Percentiles rank a stretch among this genome's conserved stretches.
These are phyloP conservation scores for Limnothrissa miodon DNA, from an alignment of 2,113 vertebrate species.

Conservation along the genomic window DNA sequence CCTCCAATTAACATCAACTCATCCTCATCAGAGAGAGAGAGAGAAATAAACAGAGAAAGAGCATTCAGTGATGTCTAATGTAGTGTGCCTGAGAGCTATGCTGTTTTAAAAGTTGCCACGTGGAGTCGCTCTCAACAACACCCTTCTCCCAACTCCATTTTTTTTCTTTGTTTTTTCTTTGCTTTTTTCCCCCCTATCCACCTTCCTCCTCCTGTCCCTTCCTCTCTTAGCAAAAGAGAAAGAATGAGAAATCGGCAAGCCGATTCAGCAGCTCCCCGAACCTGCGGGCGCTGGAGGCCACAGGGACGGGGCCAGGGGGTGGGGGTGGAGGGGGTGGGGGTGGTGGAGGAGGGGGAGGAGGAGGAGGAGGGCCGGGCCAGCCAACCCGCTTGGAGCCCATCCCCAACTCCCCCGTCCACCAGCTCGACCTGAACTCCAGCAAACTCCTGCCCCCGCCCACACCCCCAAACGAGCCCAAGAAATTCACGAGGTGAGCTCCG, in stretches of 20 bases:
- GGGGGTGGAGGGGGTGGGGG: not conserved
- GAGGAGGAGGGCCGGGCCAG: conserved; percentile 45
- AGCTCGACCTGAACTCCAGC: conserved; percentile 96
- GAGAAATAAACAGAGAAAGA: not conserved
- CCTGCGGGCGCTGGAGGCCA: conserved; percentile 92
- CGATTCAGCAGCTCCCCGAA: conserved; percentile 97
- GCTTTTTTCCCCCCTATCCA: conserved; percentile 48
- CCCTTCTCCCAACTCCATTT: conserved; percentile 38
- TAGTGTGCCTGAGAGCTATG: not conserved
- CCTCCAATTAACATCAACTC: not conserved
- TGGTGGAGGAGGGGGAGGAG: not conserved
- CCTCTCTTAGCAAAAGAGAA: conserved; percentile 99
- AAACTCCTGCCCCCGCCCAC: conserved; percentile 94
- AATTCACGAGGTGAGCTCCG: conserved; percentile 96
- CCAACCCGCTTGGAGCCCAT: conserved; percentile 92
- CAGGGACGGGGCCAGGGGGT: conserved; percentile 76
- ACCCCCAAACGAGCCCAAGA: conserved; percentile 97
- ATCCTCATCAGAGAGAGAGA: not conserved
- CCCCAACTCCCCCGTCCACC: conserved; percentile 95
- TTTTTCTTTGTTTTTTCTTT: conserved; percentile 50
- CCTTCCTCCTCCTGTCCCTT: conserved; percentile 67
- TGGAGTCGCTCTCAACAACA: not conserved
- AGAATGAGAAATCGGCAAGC: conserved; percentile 95
- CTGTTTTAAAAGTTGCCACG: not conserved
- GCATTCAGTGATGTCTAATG: not conserved